A percentile compares a stretch with the other conserved stretches of the same genome.
These are phyloP conservation scores for Anolis apletophallus DNA, from an alignment of 2,797 vertebrate genomes.

Conservation along the genomic window DNA sequence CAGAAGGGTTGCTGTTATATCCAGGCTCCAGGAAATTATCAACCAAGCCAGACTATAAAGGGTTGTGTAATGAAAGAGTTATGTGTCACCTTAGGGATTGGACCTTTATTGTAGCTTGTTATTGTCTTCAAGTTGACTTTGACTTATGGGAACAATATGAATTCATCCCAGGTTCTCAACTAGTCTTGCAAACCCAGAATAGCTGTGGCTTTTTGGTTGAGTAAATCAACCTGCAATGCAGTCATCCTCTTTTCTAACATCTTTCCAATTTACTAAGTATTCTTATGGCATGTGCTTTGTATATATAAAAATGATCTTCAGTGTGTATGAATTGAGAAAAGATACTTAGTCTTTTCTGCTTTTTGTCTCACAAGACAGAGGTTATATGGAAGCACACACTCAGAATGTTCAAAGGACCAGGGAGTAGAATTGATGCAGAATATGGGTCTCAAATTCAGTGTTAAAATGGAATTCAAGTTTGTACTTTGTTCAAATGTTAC, in stretches of 20 bases:
- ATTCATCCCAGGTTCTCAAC: too few relatives aligned
- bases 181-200: too few relatives aligned
- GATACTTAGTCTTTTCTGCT: background rate
- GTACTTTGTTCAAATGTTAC: background rate
- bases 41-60: constrained; percentile 9
- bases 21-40: background rate
- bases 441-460: background rate
- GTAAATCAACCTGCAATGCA: too few relatives aligned
- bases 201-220: too few relatives aligned
- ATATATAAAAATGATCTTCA: background rate
- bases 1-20: constrained; percentile 14
- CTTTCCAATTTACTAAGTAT: background rate
- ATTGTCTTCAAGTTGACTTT: too few relatives aligned
- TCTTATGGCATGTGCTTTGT: background rate
- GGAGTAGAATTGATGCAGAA: background rate
- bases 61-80: background rate
- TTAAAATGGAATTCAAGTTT: background rate
- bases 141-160: too few relatives aligned
- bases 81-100: background rate
- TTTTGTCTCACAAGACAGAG: background rate
- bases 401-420: background rate
- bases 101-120: background rate
- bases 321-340: background rate
- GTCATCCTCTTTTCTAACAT: too few relatives aligned
- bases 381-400: background rate